phyloP scores from a whole-genome alignment of 2,113 vertebrate genomes.

The Antidorcas marsupialis region DNA sequence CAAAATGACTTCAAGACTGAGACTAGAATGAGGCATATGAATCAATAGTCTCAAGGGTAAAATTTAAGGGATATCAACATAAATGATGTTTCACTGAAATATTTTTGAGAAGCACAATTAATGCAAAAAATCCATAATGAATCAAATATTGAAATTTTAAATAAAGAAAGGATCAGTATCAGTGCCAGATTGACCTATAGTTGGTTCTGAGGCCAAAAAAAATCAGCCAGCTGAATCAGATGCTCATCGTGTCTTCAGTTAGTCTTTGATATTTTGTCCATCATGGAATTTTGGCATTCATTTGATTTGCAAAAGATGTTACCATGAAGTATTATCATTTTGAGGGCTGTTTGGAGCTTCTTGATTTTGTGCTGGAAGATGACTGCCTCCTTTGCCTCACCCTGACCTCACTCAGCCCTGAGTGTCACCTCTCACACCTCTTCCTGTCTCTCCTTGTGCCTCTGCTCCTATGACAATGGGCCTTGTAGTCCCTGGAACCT shows the following conservation, averaged over 20 bases:
- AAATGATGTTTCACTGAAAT: not conserved
- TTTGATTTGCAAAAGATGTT: not conserved
- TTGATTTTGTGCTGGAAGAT: not conserved
- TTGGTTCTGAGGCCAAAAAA: not conserved
- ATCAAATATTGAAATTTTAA: not conserved
- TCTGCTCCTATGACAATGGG: not conserved
- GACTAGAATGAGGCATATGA: not conserved
- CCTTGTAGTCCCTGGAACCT: not conserved
- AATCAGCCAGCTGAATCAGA: not conserved
- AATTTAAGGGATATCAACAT: not conserved
- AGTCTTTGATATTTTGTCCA: not conserved
- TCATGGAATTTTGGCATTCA: not conserved
- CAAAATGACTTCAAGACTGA: not conserved
- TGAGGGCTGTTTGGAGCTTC: not conserved
- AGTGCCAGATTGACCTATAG: not conserved
- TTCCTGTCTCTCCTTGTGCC: not conserved
- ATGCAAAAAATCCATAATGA: not conserved
- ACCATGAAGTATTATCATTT: too few species aligned
- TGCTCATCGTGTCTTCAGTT: not conserved
- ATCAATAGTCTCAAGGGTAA: not conserved
- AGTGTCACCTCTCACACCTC: not conserved
- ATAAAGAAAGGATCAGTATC: not conserved
- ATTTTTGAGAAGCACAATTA: not conserved
- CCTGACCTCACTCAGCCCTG: not conserved
- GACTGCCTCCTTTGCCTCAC: not conserved